Base-by-base conservation (phyloP, 1,140 invertebrate genomes). In the Carposina sasakii region DNA sequence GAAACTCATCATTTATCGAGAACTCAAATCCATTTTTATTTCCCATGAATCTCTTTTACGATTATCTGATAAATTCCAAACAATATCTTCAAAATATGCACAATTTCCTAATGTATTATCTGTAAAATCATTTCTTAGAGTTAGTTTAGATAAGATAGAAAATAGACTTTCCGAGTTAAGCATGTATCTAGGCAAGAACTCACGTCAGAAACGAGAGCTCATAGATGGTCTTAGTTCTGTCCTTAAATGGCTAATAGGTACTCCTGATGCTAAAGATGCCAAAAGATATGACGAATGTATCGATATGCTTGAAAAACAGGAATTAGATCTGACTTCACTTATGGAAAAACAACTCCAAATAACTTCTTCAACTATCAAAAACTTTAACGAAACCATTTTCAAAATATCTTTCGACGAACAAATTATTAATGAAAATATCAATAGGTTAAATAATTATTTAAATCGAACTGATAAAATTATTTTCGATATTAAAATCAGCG, bases 281-380 rank as follows among this genome's bases (percentile, higher is more conserved):
- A 55, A 63, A 39, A 48, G 30, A 8, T 56, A 60, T 23, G 54
- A 60, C 16, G 36, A 60, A 46, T 60, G 54, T 37, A 64, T 64
- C 20, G 43, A 64, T 23, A 33, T 28, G 34, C 37, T 66, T 19
- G 54, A 60, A 48, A 59, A 57, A 46, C 59, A 44, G 1, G 46
- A 63, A 54, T 6, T 60, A n/a, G 42, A 61, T 21, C n/a, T n/a
- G n/a, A n/a, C n/a, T n/a, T n/a, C n/a, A n/a, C n/a, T n/a, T n/a
- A 44, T 60, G 16, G 34, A 45, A n/a, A 28, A 60, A 46, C 52
- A 63, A 50, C 12, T 55, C 1, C 54, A 60, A 53, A 57, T 60
- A 37, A 58, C 36, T 2, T 60, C 60, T 1, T 49, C 40, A 2
- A 63, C 52, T 5, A 42, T 58, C 3, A 55, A 22, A 30, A 58